These are phyloP conservation scores for Carollia perspicillata DNA, from an alignment of 2,113 vertebrate genomes.

Conservation along the genomic window DNA sequence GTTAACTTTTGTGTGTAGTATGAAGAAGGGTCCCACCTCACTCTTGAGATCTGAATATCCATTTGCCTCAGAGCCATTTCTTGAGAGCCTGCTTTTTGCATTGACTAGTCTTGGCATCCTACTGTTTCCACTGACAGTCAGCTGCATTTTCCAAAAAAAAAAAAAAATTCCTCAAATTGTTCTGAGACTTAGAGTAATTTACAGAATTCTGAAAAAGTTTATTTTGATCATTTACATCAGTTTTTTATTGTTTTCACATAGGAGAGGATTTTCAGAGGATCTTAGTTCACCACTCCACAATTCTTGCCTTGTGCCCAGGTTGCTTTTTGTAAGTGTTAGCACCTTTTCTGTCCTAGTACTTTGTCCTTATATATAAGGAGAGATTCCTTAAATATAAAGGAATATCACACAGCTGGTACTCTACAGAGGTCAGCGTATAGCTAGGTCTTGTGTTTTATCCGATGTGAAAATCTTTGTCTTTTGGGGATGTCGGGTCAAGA, in stretches of 20 bases:
- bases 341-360: background rate
- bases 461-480: background rate
- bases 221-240: background rate
- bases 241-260: background rate
- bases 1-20: too few species aligned
- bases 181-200: background rate
- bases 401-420: too few species aligned
- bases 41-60: too few species aligned
- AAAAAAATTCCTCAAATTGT: background rate
- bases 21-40: too few species aligned
- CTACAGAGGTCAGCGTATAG: background rate
- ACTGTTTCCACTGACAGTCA: background rate
- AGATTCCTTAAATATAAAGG: background rate
- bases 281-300: background rate
- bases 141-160: background rate
- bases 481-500: too few species aligned
- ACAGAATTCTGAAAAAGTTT: background rate
- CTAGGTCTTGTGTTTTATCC: background rate
- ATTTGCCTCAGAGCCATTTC: background rate
- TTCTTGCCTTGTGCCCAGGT: background rate
- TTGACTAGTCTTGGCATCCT: background rate
- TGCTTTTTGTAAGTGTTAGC: background rate
- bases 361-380: background rate
- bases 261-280: background rate
- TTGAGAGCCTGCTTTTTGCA: background rate